Evolutionary conservation across 2,113 vertebrate species (phyloP), one percentile per base, ranked within the genome.

Genomic region (Lasiurus cinereus): DNA sequence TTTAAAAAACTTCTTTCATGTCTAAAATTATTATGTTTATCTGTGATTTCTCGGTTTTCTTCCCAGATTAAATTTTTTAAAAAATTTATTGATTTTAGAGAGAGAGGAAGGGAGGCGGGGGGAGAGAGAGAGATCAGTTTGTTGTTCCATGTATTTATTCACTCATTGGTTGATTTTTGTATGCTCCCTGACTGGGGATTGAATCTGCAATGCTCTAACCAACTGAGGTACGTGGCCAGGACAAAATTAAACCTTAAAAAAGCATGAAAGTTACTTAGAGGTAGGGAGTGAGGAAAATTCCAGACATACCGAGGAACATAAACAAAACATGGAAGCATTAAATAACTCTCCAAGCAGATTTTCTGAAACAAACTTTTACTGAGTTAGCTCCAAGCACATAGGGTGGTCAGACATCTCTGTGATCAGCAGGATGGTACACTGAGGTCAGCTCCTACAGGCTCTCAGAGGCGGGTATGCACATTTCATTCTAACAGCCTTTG

Each of bases 21-120:
- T 87, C 21, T 50, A 92, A 80, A 83, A 50, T 88, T 33, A 80
- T 69, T 94, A 48, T 14, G 21, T 79, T 84, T 90, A 91, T 80
- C 70, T 67, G 10, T 64, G 50, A 66, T 92, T 90, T 92, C 92
- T 31, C 88, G 74, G 0, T 64, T 70, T 91, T 86, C 21, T 4
- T 39, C 39, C 31, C 9, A 95, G 56, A 90, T 69, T 87, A 69
- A 80, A 56, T 8, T 46, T 29, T 13, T 4, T 12, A 62, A 6
- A 62, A 62, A 62, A 64, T 62, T 64, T 64, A 29, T 29, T 64
- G 62, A 29, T 64, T 64, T 64, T 64, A 64, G 62, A 64, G 24
- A 64, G 62, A 59, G 22, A 64, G 62, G 59, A 62, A 62, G 59
- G 14, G 14, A 5, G 50, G 48, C 1, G 5, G 13, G 16, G 18